phyloP scores from a whole-genome alignment of 37 sponge, comb jelly and placozoan genomes.

The Lycopodina hypogea region DNA sequence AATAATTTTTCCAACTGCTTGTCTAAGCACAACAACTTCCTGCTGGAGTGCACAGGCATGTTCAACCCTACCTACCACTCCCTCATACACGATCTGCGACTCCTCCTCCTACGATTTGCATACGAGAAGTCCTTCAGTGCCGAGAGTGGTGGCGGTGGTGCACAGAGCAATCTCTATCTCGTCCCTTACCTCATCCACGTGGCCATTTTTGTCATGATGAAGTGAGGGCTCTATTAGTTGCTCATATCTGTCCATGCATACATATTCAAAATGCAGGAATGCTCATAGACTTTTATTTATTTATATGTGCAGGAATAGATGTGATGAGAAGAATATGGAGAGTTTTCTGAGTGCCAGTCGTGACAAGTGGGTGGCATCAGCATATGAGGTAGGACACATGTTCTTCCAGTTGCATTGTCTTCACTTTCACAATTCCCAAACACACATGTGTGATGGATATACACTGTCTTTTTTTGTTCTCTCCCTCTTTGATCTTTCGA shows the following conservation, averaged over 20 bases:
- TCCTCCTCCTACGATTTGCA: conserved; percentile 78
- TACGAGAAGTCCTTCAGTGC: conserved; percentile 88
- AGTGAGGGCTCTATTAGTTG: conserved; percentile 53
- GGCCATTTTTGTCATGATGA: conserved; percentile 71
- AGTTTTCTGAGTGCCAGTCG: conserved; percentile 44
- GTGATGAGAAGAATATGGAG: conserved; percentile 58
- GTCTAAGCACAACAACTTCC: conserved; percentile 60
- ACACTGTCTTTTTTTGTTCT: background rate
- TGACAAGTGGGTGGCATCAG: conserved; percentile 71
- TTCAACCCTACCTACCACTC: conserved; percentile 66
- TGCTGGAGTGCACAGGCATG: conserved; percentile 74
- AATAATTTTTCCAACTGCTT: conserved; percentile 5
- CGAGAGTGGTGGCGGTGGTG: conserved; percentile 92
- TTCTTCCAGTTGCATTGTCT: too few species aligned
- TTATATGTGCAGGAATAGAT: conserved; percentile 44
- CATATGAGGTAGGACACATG: conserved; percentile 76
- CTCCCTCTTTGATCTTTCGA: background rate
- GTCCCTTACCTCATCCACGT: conserved; percentile 79
- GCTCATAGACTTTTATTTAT: background rate
- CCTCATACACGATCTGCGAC: conserved; percentile 71
- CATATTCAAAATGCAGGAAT: too few species aligned
- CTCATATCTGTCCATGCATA: background rate
- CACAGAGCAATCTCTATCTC: conserved; percentile 84
- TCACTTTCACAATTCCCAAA: too few species aligned
- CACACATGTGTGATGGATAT: background rate